Base-by-base conservation (phyloP, 2,797 vertebrate species). In the Meriones psammophilus region DNA sequence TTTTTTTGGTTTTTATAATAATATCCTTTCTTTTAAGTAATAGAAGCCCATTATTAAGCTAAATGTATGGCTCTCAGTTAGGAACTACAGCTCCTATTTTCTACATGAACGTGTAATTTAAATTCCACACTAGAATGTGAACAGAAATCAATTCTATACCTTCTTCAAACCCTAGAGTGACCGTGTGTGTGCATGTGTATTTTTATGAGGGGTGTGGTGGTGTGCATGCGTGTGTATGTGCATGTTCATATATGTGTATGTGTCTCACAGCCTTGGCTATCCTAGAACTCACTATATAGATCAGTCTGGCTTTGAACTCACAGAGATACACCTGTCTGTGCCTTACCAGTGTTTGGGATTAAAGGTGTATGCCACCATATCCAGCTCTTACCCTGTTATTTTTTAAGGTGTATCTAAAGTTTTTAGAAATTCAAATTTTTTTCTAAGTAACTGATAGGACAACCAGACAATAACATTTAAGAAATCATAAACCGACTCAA, bases 1-100 rank as follows among this genome's bases (percentile, higher is more conserved):
- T n/a, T n/a, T n/a, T n/a, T n/a, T 60, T 76, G 15, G 20, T 85
- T 94, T 95, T 42, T 81, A 58, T 73, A 15, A 91, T 64, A 92
- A 46, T 66, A 56, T 83, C 80, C 24, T 87, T 93, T 5, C 28
- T 85, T 89, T 87, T 89, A 30, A 93, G 36, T 83, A 77, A 79
- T 8, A 92, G 79, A 86, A 88, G 26, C 3, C 17, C 6, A 46
- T 42, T 88, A 58, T 74, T 71, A 58, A 93, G 20, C 24, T 93
- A n/a, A 50, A 12, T 20, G 26, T 10, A 54, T 69, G 58, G 39
- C 18, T 92, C 8, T 62, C 46, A n/a, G 33, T 4, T 81, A 68
- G 33, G 13, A 1, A 95, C 80, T 66, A 22, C 0, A 30, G 73
- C 42, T 60, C 17, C 15, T 69, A 60, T 26, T 30, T 95, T 71